Evolutionary conservation across 2,113 vertebrate genomes (phyloP).

Genomic region (Nannobrachium achirus): DNA sequence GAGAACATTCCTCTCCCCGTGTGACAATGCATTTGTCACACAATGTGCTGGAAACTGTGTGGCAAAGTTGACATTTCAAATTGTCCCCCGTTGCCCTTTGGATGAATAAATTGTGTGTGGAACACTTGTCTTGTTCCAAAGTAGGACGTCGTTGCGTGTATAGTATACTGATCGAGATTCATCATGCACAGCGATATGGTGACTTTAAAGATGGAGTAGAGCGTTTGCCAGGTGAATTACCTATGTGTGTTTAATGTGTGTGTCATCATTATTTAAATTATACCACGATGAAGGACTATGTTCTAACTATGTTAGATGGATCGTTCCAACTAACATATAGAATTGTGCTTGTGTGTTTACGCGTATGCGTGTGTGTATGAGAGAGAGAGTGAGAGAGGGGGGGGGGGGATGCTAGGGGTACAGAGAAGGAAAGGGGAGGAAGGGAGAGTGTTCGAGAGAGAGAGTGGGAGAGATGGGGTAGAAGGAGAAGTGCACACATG

Average conservation of each 20-base stretch:
- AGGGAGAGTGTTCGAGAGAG: slow-evolving; percentile 15
- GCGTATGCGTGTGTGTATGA: background rate
- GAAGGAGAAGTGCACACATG: too few species aligned
- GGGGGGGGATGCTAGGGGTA: too few species aligned
- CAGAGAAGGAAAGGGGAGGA: too few species aligned
- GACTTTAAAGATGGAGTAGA: slow-evolving; percentile 16
- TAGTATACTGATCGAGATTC: slow-evolving; percentile 51
- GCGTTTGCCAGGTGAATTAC: slow-evolving; percentile 22
- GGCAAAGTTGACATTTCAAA: slow-evolving; percentile 63
- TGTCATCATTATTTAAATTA: too few species aligned
- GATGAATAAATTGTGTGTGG: slow-evolving; percentile 41
- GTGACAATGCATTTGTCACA: slow-evolving; percentile 32
- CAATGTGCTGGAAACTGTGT: slow-evolving; percentile 24
- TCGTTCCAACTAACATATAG: too few species aligned
- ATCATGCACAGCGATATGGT: slow-evolving; percentile 22
- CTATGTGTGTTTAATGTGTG: slow-evolving; percentile 21
- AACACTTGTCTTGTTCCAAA: slow-evolving; percentile 20
- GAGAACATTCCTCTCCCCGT: slow-evolving; percentile 13
- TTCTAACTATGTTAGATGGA: too few species aligned
- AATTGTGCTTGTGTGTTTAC: background rate
- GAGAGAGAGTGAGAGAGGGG: too few species aligned
- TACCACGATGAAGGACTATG: too few species aligned
- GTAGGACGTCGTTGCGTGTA: slow-evolving; percentile 15
- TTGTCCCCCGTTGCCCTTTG: slow-evolving; percentile 43
- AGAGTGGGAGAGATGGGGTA: background rate